Evolutionary conservation across 2,113 vertebrate genomes (phyloP).

Genomic region (Haliaeetus leucogaster): DNA sequence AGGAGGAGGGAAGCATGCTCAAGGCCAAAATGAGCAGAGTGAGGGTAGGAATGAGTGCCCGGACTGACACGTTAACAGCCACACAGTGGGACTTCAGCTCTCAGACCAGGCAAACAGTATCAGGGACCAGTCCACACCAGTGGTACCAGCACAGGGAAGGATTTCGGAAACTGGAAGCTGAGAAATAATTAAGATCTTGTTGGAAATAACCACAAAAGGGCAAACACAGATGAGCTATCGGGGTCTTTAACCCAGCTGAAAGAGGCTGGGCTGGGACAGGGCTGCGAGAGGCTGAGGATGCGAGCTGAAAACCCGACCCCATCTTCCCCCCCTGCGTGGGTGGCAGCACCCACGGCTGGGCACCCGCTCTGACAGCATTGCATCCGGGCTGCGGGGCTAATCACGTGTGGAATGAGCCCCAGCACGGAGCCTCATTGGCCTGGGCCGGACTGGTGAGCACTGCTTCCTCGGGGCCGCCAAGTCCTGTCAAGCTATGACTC

Average conservation of each 20-base stretch:
- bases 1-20: background rate
- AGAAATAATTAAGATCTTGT: background rate
- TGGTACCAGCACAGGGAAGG: fast-evolving
- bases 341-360: background rate
- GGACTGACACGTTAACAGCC: fast-evolving
- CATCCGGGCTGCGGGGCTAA: background rate
- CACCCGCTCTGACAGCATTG: fast-evolving
- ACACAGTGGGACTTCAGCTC: fast-evolving
- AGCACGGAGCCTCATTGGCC: background rate
- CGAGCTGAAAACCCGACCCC: background rate
- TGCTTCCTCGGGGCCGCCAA: background rate
- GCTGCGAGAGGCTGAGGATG: background rate
- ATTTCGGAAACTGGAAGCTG: background rate
- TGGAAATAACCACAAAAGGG: background rate
- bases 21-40: fast-evolving
- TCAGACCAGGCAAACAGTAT: no score
- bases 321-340: background rate
- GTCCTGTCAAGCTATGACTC: background rate
- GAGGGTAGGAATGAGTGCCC: fast-evolving
- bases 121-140: background rate
- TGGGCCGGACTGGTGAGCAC: background rate
- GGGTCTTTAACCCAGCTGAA: no score
- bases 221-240: fast-evolving
- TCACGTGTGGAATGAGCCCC: background rate
- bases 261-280: background rate